phyloP scores from a whole-genome alignment of 2,113 vertebrate species.

The Beaufortia kweichowensis region DNA sequence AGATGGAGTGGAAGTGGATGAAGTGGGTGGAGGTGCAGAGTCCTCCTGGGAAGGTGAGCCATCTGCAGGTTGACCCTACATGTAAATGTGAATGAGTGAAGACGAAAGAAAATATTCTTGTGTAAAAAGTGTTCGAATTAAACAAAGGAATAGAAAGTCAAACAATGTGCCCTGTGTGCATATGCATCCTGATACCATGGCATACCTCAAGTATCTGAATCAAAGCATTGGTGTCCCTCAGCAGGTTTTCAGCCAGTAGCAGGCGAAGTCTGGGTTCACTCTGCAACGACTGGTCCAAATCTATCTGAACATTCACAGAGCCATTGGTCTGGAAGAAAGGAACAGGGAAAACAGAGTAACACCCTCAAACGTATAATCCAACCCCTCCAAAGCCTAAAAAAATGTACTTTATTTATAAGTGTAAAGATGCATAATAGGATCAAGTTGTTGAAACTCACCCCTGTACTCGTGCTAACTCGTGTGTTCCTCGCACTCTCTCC shows the following conservation, averaged over 20 bases:
- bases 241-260: slow-evolving; percentile 86
- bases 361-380: too few species aligned
- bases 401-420: too few species aligned
- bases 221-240: slow-evolving; percentile 82
- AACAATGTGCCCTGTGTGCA: not conserved
- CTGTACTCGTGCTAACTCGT: slow-evolving; percentile 74
- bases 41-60: slow-evolving; percentile 63
- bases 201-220: slow-evolving; percentile 84
- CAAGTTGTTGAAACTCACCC: slow-evolving; percentile 69
- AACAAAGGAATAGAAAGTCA: not conserved
- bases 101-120: not conserved
- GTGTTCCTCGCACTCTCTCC: slow-evolving; percentile 75
- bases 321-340: slow-evolving; percentile 73
- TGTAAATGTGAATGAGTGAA: slow-evolving; percentile 19
- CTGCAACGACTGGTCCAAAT: slow-evolving; percentile 84
- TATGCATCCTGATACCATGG: not conserved
- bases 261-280: slow-evolving; percentile 87
- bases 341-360: not conserved
- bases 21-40: slow-evolving; percentile 65
- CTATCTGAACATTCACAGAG: slow-evolving; percentile 86
- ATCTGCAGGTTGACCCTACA: slow-evolving; percentile 64
- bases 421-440: too few species aligned
- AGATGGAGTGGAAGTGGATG: slow-evolving; percentile 70
- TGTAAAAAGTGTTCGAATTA: not conserved
- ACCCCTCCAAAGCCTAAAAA: too few species aligned